A percentile compares a stretch with the other conserved stretches of the same genome.
phyloP scores from a whole-genome alignment of 2,113 vertebrate genomes.

The Gavialis gangeticus region DNA sequence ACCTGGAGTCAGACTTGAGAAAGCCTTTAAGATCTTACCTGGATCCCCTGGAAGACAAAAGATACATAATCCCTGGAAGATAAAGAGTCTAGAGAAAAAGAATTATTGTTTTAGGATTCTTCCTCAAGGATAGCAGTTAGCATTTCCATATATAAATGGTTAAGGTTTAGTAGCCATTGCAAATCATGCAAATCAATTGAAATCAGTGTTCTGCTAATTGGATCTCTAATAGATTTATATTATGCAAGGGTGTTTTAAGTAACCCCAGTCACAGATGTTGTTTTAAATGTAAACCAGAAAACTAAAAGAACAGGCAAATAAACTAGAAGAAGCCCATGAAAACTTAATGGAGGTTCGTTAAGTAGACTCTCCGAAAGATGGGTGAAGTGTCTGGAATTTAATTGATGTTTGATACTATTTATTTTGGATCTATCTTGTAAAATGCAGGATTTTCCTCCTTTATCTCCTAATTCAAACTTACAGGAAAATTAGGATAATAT shows the following conservation, averaged over 20 bases:
- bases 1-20: slow-evolving; percentile 25
- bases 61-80: background rate
- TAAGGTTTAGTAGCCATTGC: background rate
- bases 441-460: background rate
- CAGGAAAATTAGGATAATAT: rapidly evolving
- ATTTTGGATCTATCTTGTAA: background rate
- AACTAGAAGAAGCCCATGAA: background rate
- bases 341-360: background rate
- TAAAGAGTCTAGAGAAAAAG: background rate
- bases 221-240: background rate
- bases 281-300: background rate
- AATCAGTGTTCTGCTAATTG: background rate
- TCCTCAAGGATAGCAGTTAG: background rate
- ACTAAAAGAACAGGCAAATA: background rate
- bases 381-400: background rate
- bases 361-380: background rate
- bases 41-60: no score
- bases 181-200: background rate
- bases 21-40: slow-evolving; percentile 29
- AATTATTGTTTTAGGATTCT: background rate
- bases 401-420: background rate
- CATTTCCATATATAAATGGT: background rate
- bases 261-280: background rate
- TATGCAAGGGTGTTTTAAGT: background rate
- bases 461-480: background rate